These are phyloP conservation scores for Chauna torquata DNA, from an alignment of 2,113 vertebrate species.

Conservation along the genomic window DNA sequence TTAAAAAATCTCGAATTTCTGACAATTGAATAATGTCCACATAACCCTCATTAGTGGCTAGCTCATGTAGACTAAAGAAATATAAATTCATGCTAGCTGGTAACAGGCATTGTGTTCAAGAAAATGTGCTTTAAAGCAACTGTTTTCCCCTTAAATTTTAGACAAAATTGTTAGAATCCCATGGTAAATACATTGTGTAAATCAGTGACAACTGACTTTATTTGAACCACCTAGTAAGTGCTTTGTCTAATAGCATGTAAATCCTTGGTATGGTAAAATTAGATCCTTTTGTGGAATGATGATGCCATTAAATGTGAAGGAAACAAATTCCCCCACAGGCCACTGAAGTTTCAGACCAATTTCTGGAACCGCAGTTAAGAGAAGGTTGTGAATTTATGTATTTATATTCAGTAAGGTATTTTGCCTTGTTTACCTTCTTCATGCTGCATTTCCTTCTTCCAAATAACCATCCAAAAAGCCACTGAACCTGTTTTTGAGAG, in stretches of 20 bases:
- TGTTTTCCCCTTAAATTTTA: background rate
- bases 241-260: background rate
- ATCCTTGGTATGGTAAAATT: background rate
- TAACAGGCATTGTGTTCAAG: background rate
- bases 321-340: background rate
- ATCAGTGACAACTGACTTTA: background rate
- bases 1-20: background rate
- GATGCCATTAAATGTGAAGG: background rate
- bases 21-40: background rate
- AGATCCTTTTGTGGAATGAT: background rate
- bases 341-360: background rate
- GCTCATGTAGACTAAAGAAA: background rate
- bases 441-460: background rate
- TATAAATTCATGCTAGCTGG: background rate
- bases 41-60: background rate
- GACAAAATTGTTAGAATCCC: background rate
- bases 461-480: background rate
- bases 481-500: background rate
- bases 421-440: background rate
- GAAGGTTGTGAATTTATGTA: background rate
- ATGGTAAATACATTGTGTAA: background rate
- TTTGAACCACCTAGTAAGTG: background rate
- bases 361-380: background rate
- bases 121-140: background rate
- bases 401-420: background rate